Base-by-base conservation (phyloP, 1,140 invertebrate genomes). In the Drosophila rufa region DNA sequence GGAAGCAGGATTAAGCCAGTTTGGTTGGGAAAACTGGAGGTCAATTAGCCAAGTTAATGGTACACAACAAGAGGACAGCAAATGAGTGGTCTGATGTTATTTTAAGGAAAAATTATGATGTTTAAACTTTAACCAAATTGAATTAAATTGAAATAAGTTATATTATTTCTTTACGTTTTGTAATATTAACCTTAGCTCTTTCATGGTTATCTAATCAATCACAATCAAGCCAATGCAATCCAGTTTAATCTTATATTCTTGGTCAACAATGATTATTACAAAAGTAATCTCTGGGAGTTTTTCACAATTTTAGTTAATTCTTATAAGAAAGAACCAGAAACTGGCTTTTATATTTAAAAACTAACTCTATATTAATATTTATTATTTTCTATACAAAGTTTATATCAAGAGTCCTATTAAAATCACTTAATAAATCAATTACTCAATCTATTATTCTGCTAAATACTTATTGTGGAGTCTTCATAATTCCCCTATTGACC, bases 1-100 rank as follows among this genome's bases (percentile, higher is more conserved):
- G 14, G 0, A 17, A 38, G 14, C 27, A 8, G 47, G 33, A 73
- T 71, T 38, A 73, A 36, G 45, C 19, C 27, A 30, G 6, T 38
- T 30, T 17, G 11, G 12, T 6, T 27, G 55, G 27, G 40, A 7
- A 17, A 42, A n/a, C 2, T 12, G 45, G 11, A 40, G 30, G 55
- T 60, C 69, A 73, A 59, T 74, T 74, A 73, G 70, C 46, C 30
- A 51, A 60, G 30, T 27, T 38, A 64, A 30, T 12, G 19, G n/a
- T 66, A 45, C 9, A 7, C 3, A 48, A 11, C 1, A 4, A 51
- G 11, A 6, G 9, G 64, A 40, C 14, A 22, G 60, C 9, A 14
- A 19, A 36, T 12, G 6, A 19, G 51, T 14, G 7, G 14, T 53
- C 17, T 8, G 30, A 1, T 12, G n/a, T 33, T 53, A 36, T 5